Evolutionary conservation across 2,888 invertebrate species (phyloP), one percentile per base, ranked within the genome.

Genomic region (Silvanus unidentatus): DNA sequence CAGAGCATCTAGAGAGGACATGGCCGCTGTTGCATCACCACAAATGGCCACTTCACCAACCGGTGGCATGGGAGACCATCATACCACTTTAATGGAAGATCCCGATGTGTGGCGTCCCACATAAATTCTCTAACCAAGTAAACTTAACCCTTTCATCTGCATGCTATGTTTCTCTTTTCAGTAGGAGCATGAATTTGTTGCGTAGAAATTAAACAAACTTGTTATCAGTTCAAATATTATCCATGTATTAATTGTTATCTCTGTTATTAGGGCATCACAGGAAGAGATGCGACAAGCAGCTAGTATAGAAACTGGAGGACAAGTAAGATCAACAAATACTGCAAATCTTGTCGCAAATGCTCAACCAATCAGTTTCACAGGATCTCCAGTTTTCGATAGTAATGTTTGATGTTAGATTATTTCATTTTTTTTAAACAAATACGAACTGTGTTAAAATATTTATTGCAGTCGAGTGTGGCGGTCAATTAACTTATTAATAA

Each of bases 31-130:
- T 77, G 82, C 83, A 60, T 80, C 82, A 52, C 81, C 82, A 47
- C 81, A 82, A 68, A 80, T 78, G 68, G 74, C 74, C 49, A 73
- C 74, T 43, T 76, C 77, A 42, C 75, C 80, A 62, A 63, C 67
- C 40, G 75, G 63, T 39, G 60, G 70, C 43, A 63, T 66, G 40
- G 74, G 70, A 69, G 82, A 83, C 75, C 84, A 83, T 63, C 84
- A 80, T 75, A 84, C 86, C 67, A 89, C 90, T 51, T 80, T 90
- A 62, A 90, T 91, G 89, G 90, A 90, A 77, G 90, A 91, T 76
- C 90, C 90, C 51, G 90, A 90, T 77, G 88, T 90, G 66, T 91
- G 90, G 90, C 88, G 90, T 75, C 89, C 90, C 68, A 89, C 89
- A 81, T 90, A 89, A 86, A 79, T 13, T 16, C 44, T 15, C 36